Percentiles rank a stretch among this genome's conserved stretches.
These are phyloP conservation scores for Cecidostiba fungosa DNA, from an alignment of 2,888 invertebrate species.

Conservation along the genomic window DNA sequence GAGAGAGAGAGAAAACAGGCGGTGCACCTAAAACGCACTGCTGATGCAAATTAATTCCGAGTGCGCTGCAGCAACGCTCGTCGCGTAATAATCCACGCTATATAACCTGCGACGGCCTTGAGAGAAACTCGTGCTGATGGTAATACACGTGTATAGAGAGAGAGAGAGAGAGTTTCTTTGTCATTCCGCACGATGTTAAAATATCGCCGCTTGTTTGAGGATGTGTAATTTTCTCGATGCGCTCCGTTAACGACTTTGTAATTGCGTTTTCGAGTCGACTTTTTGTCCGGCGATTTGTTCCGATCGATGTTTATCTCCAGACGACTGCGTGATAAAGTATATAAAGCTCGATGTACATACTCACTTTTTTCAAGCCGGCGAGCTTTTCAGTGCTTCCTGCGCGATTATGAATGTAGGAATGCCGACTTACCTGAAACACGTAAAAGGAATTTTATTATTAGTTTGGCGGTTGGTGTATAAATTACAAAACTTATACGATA, in stretches of 20 bases:
- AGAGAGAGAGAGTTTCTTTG: constrained; percentile 20
- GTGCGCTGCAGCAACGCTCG: constrained; percentile 1
- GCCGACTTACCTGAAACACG: constrained; percentile 15
- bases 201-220: constrained; percentile 8
- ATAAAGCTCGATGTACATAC: not conserved
- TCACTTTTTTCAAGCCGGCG: not conserved
- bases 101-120: constrained; percentile 2
- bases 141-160: not conserved
- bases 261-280: not conserved
- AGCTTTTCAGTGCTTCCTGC: not conserved
- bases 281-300: not conserved
- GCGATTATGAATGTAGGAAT: not conserved
- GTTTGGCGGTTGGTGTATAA: not conserved
- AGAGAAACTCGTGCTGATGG: not conserved
- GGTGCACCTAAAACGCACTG: constrained; percentile 18
- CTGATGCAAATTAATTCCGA: constrained; percentile 34
- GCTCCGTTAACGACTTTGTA: not conserved
- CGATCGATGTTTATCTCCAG: not conserved
- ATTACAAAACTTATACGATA: not conserved
- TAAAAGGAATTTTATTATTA: not conserved
- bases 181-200: constrained; percentile 7
- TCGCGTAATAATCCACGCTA: not conserved
- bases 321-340: no score
- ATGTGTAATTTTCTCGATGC: constrained; percentile 22
- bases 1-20: not conserved